These are phyloP conservation scores for Luscinia megarhynchos DNA, from an alignment of 2,797 vertebrate species.

Conservation along the genomic window DNA sequence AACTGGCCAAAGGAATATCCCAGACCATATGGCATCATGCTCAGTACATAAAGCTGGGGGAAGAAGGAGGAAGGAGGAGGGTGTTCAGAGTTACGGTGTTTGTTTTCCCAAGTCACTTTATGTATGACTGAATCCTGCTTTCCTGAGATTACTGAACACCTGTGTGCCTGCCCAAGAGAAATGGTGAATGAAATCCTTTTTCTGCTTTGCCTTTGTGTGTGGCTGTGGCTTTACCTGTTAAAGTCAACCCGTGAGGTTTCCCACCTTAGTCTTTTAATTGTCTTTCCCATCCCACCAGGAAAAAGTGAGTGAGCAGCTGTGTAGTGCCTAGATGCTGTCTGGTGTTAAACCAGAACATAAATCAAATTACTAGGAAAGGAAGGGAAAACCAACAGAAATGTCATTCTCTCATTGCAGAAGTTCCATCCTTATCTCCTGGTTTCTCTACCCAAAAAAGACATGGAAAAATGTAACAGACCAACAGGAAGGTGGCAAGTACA, in stretches of 20 bases:
- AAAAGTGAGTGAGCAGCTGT: not conserved
- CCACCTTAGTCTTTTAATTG: not conserved
- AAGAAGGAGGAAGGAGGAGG: not conserved
- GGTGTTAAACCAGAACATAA: not conserved
- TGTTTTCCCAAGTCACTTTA: not conserved
- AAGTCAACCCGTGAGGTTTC: not conserved
- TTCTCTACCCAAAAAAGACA: not conserved
- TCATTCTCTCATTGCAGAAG: not conserved
- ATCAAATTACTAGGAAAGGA: not conserved
- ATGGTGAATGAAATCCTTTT: not conserved
- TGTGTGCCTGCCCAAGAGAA: not conserved
- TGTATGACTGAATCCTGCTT: not conserved
- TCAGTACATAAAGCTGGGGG: not conserved
- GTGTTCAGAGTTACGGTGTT: accelerated
- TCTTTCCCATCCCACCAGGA: not conserved
- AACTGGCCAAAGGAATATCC: not conserved
- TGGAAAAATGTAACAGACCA: not conserved
- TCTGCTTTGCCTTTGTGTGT: not conserved
- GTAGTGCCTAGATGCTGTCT: not conserved
- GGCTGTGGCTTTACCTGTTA: not conserved
- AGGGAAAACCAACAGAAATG: not conserved
- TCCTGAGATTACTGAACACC: not conserved
- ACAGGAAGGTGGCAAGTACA: not conserved
- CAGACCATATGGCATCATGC: not conserved
- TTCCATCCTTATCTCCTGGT: not conserved